phyloP scores from a whole-genome alignment of 2,797 vertebrate genomes.

The Helarctos malayanus region DNA sequence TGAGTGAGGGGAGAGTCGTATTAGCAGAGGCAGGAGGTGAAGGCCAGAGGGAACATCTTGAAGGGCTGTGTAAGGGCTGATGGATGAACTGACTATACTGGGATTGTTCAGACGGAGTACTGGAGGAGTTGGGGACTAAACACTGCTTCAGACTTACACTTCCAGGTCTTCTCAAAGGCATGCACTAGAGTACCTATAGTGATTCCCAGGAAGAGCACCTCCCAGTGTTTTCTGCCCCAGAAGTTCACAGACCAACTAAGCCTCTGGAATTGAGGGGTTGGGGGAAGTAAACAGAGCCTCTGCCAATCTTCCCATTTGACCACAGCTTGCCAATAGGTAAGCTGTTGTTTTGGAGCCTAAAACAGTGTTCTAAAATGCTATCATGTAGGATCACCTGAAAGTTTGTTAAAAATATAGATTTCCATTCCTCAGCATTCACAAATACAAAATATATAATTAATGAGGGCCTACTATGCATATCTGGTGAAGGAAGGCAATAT shows the following conservation, averaged over 20 bases:
- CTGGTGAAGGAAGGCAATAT: not conserved
- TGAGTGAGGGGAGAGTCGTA: not conserved
- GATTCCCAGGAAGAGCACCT: not conserved
- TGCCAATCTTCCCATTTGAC: not conserved
- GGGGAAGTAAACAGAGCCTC: not conserved
- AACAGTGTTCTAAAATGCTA: not conserved
- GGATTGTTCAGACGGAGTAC: not conserved
- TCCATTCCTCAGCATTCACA: not conserved
- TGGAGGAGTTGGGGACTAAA: not conserved
- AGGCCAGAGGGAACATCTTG: not conserved
- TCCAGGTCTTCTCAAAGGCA: not conserved
- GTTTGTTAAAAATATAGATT: not conserved
- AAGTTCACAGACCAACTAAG: too few relatives aligned
- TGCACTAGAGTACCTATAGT: not conserved
- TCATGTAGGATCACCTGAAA: not conserved
- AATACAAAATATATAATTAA: not conserved
- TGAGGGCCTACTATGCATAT: not conserved
- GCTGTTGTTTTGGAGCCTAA: not conserved
- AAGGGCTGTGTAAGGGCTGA: not conserved
- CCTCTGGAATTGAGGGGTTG: not conserved
- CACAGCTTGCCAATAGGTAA: not conserved
- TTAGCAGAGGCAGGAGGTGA: not conserved
- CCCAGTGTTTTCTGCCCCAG: not conserved
- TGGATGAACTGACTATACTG: not conserved
- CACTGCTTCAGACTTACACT: not conserved